Evolutionary conservation across 2,888 invertebrate species (phyloP), one percentile per base, ranked within the genome.

Genomic region (Mesodorylaimus sp.): DNA sequence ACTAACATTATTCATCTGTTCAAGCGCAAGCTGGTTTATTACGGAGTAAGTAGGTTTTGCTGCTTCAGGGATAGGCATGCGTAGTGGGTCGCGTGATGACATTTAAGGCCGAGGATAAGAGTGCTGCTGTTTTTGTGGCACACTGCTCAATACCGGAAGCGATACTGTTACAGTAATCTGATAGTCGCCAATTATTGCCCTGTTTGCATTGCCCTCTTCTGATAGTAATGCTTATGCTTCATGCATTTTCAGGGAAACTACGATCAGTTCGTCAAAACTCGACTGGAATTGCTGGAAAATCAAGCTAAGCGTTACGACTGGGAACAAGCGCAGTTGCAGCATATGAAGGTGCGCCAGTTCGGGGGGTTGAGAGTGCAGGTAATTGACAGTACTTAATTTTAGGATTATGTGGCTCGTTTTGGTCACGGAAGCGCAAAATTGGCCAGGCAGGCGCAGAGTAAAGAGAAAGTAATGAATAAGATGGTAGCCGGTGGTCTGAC

Each of bases 241-340:
- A n/a, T n/a, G 44, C 21, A 51, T 52, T 58, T 70, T n/a, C 59
- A 76, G 76, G 78, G 78, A 60, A 95, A 95, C 73, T 99, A 95
- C 68, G 97, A 99, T 68, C 82, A 86, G 1, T 99, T 95, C 66
- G 78, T 87, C 7, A 80, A 84, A 58, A 99, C 95, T 2, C 75
- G 91, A 54, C 75, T 82, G 75, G 97, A 99, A 67, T 73, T 93
- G 60, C 73, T 91, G 55, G 97, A 97, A 70, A 97, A 97, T 70
- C 97, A 99, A 72, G 84, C 83, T 78, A 99, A 99, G 68, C 87
- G 88, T 65, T 97, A 93, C 71, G 88, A 91, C 63, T 97, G 97
- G 97, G 95, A 99, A 70, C 97, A 99, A 68, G 89, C 91, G 70
- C 95, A 97, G 72, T 95, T 99, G 55, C 77, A 87, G 53, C 88